Percentiles rank a stretch among this genome's conserved stretches.
phyloP scores from a whole-genome alignment of 2,113 vertebrate genomes.

The Orcinus orca region DNA sequence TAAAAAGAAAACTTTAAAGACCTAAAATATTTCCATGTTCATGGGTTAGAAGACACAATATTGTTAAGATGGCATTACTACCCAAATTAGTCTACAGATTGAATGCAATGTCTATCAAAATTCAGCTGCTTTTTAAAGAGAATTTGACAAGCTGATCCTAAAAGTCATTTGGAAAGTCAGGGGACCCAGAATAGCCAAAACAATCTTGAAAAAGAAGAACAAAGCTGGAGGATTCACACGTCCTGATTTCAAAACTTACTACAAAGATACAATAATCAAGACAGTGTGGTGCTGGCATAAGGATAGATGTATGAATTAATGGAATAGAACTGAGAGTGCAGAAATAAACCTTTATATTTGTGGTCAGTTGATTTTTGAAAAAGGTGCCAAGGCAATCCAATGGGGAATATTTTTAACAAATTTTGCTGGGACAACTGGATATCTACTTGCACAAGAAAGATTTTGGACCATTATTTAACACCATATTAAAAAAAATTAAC shows the following conservation, averaged over 20 bases:
- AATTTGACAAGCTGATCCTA: not conserved
- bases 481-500: not conserved
- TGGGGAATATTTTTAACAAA: not conserved
- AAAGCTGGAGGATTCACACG: not conserved
- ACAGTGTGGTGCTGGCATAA: not conserved
- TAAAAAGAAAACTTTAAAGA: not conserved
- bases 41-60: not conserved
- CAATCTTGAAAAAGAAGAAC: not conserved
- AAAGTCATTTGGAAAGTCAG: not conserved
- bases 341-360: not conserved
- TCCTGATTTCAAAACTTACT: not conserved
- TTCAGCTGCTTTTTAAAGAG: not conserved
- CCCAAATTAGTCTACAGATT: not conserved
- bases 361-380: not conserved
- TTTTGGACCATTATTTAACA: not conserved
- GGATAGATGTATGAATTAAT: not conserved
- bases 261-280: not conserved
- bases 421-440: not conserved
- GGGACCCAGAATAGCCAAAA: not conserved
- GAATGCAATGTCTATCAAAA: not conserved
- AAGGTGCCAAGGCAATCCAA: not conserved
- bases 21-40: not conserved
- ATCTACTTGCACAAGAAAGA: not conserved
- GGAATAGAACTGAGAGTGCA: not conserved
- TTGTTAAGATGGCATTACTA: not conserved